A percentile compares a stretch with the other conserved stretches of the same genome.
Conservation (phyloP, 2,888 invertebrate species). For the Melieria omissa region DNA sequence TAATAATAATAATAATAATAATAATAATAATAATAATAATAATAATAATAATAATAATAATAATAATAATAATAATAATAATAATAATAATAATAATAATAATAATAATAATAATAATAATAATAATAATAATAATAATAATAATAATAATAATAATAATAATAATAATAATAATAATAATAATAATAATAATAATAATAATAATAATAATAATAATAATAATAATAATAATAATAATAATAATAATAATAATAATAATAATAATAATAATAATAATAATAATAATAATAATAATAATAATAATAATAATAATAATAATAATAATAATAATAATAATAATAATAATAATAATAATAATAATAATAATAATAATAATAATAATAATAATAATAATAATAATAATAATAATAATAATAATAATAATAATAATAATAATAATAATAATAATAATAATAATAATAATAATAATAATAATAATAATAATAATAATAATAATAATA, state of each 20-base stretch:
- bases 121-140: constrained; percentile 4
- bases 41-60: constrained; percentile 4
- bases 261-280: constrained; percentile 4
- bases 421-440: constrained; percentile 4
- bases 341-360: constrained; percentile 4
- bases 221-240: constrained; percentile 4
- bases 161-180: constrained; percentile 4
- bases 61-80: constrained; percentile 4
- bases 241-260: constrained; percentile 4
- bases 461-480: constrained; percentile 4
- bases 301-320: constrained; percentile 4
- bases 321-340: constrained; percentile 4
- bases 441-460: constrained; percentile 4
- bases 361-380: constrained; percentile 4
- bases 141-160: constrained; percentile 4
- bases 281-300: constrained; percentile 4
- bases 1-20: constrained; percentile 4
- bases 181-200: constrained; percentile 4
- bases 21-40: constrained; percentile 4
- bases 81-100: constrained; percentile 4
- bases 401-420: constrained; percentile 4
- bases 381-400: constrained; percentile 4
- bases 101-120: constrained; percentile 4
- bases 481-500: constrained; percentile 4
- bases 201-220: constrained; percentile 4